Conservation (phyloP, 1,140 invertebrate species). For the Antheraea pernyi region DNA sequence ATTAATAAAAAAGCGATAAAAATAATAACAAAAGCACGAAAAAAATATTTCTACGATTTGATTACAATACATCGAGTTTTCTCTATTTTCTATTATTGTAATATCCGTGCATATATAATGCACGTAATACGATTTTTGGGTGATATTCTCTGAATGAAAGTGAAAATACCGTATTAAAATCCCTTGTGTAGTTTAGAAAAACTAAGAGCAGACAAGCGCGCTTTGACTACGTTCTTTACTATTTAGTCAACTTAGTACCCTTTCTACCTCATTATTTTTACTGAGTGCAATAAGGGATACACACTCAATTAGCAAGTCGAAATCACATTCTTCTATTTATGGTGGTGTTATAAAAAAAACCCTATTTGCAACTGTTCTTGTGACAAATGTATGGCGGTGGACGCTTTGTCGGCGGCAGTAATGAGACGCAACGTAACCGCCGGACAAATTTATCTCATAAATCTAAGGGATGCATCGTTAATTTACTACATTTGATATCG, state of each 20-base stretch:
- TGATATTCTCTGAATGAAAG: too few relatives aligned
- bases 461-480: slow-evolving; percentile 62
- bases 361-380: slow-evolving; percentile 58
- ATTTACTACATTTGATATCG: slow-evolving; percentile 63
- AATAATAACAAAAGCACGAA: too few relatives aligned
- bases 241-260: slow-evolving; percentile 14
- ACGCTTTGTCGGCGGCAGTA: slow-evolving; percentile 66
- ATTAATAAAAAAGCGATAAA: too few relatives aligned
- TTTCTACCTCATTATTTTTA: slow-evolving; percentile 25
- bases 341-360: slow-evolving; percentile 40
- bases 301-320: slow-evolving; percentile 34
- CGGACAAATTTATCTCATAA: slow-evolving; percentile 73
- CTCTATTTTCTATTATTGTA: too few relatives aligned
- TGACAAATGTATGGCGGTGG: slow-evolving; percentile 56
- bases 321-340: slow-evolving; percentile 34
- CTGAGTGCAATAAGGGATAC: slow-evolving; percentile 34
- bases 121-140: too few relatives aligned
- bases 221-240: too few relatives aligned
- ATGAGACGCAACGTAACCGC: slow-evolving; percentile 53
- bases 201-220: too few relatives aligned
- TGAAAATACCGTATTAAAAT: too few relatives aligned
- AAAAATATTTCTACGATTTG: too few relatives aligned
- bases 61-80: too few relatives aligned
- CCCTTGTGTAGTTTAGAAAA: too few relatives aligned
- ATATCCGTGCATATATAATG: too few relatives aligned